Conservation (phyloP, 1,140 invertebrate genomes). For the Drosophila ogumai region DNA sequence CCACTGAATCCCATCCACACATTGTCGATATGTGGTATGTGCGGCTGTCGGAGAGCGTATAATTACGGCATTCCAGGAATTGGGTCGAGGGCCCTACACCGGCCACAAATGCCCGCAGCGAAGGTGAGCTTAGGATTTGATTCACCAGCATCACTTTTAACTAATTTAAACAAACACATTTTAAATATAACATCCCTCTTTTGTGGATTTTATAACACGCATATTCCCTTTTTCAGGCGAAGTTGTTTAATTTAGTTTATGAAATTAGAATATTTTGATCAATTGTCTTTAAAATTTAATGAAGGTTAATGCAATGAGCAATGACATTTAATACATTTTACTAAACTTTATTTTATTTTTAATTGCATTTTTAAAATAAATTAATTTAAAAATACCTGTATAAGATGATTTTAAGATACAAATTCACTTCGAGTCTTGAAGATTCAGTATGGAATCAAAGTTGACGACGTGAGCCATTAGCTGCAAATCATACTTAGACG, state of each 20-base stretch:
- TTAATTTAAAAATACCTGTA: too few species aligned
- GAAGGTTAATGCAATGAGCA: slow-evolving; percentile 44
- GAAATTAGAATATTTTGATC: background rate
- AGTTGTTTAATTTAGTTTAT: background rate
- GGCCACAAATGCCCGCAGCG: slow-evolving; percentile 39
- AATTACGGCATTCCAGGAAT: slow-evolving; percentile 50
- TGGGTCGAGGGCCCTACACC: slow-evolving; percentile 61
- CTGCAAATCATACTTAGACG: slow-evolving; percentile 69
- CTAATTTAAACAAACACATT: slow-evolving; percentile 3
- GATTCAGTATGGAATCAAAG: slow-evolving; percentile 20
- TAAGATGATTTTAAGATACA: background rate
- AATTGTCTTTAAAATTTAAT: background rate
- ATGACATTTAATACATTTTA: background rate
- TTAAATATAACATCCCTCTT: background rate
- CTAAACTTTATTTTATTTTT: background rate
- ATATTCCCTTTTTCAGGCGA: too few species aligned
- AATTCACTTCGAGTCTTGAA: background rate
- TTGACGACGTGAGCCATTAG: slow-evolving; percentile 43
- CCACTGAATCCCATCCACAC: slow-evolving; percentile 21
- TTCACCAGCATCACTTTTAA: slow-evolving; percentile 4
- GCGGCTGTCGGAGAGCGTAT: slow-evolving; percentile 20
- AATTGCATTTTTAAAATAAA: background rate
- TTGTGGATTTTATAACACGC: background rate
- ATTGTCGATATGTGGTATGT: slow-evolving; percentile 16
- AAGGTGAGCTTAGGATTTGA: slow-evolving; percentile 16